Evolutionary conservation across 1,140 invertebrate genomes (phyloP).

Genomic region (Heliconius himera): DNA sequence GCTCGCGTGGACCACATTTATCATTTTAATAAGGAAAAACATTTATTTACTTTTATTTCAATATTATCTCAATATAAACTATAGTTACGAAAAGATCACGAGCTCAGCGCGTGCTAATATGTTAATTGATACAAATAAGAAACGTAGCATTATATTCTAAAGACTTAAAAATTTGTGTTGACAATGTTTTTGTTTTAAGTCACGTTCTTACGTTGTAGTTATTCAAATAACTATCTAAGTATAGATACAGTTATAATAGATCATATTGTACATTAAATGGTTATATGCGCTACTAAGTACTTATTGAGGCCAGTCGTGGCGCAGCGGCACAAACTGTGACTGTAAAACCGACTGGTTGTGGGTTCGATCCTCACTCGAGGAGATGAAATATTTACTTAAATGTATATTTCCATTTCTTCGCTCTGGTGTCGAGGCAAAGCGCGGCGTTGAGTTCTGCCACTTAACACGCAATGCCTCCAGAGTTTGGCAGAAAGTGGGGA

Average conservation of each 20-base stretch:
- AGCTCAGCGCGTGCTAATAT: not conserved
- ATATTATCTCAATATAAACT: not conserved
- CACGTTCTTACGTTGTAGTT: slow-evolving; percentile 17
- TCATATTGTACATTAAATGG: not conserved
- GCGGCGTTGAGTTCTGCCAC: no score
- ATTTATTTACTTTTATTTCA: not conserved
- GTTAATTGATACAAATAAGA: not conserved
- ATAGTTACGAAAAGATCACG: not conserved
- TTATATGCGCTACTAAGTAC: not conserved
- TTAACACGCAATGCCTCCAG: no score
- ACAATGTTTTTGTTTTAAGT: slow-evolving; percentile 16
- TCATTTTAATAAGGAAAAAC: not conserved
- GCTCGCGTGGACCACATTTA: not conserved
- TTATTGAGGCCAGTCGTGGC: not conserved
- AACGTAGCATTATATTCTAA: not conserved
- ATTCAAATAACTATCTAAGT: not conserved
- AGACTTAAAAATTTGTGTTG: not conserved
- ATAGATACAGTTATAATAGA: not conserved
- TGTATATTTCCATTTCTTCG: no score
- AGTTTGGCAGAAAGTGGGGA: no score
- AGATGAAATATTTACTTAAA: no score
- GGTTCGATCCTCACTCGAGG: no score
- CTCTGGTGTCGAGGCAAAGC: no score
- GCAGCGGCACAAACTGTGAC: no score
- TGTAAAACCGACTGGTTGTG: no score